These are phyloP conservation scores for Pollenia amentaria DNA, from an alignment of 2,888 invertebrate species.

Conservation along the genomic window DNA sequence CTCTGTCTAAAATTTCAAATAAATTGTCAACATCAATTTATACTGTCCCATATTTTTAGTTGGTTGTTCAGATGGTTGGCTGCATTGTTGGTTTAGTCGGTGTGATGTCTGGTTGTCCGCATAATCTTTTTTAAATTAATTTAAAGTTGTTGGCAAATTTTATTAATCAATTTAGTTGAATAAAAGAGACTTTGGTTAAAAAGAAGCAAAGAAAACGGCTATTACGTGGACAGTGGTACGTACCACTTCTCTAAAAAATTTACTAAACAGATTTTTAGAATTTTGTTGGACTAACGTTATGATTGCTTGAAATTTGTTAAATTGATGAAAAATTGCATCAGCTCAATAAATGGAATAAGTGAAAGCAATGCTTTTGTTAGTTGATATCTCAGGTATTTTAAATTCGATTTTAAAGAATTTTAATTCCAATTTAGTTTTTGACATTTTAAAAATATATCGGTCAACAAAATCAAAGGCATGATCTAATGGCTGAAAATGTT, in stretches of 20 bases:
- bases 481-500: too few relatives aligned
- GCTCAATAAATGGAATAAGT: too few relatives aligned
- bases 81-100: background rate
- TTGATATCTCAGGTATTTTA: too few relatives aligned
- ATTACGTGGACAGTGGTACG: slow-evolving; percentile 4
- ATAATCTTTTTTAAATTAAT: slow-evolving; percentile 70
- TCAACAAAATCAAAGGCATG: background rate
- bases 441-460: too few relatives aligned
- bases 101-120: slow-evolving; percentile 51
- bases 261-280: background rate
- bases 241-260: background rate
- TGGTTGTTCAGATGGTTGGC: slow-evolving; percentile 9
- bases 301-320: too few relatives aligned
- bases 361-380: too few relatives aligned
- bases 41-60: background rate
- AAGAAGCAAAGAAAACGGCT: background rate
- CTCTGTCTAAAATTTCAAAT: slow-evolving; percentile 53
- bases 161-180: slow-evolving; percentile 69
- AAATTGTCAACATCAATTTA: slow-evolving; percentile 63
- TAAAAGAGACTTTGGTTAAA: slow-evolving; percentile 5
- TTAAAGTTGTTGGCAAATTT: slow-evolving; percentile 72
- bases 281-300: too few relatives aligned
- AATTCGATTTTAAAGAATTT: too few relatives aligned
- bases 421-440: too few relatives aligned
- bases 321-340: too few relatives aligned